These are phyloP conservation scores for Pachycephala philippinensis DNA, from an alignment of 2,113 vertebrate genomes.

Conservation along the genomic window DNA sequence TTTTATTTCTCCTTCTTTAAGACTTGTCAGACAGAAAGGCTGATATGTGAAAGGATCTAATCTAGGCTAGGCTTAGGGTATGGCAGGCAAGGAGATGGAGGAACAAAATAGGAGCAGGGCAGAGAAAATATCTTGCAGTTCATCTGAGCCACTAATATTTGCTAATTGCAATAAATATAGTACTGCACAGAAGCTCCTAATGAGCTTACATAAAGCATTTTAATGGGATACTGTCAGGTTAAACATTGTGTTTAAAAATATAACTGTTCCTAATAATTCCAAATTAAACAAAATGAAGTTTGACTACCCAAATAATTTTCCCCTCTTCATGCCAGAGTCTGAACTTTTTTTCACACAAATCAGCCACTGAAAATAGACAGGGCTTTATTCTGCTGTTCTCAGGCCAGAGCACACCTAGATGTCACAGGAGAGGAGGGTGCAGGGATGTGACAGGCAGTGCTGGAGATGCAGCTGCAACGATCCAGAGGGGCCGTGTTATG, in stretches of 20 bases:
- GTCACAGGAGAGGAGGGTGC: rapidly evolving
- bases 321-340: not conserved
- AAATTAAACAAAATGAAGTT: not conserved
- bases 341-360: not conserved
- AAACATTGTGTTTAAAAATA: not conserved
- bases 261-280: not conserved
- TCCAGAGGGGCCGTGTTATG: rapidly evolving
- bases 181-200: slow-evolving; percentile 32
- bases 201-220: slow-evolving; percentile 21
- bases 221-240: not conserved
- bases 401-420: not conserved
- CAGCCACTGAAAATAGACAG: not conserved
- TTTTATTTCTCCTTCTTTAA: not conserved
- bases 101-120: not conserved
- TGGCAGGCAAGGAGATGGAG: not conserved
- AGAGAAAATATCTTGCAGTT: not conserved
- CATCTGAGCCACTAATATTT: slow-evolving; percentile 3
- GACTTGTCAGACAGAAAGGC: not conserved
- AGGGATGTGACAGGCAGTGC: not conserved
- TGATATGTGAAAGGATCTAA: slow-evolving; percentile 1
- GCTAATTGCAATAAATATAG: slow-evolving; percentile 28
- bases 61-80: not conserved
- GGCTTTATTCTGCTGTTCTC: not conserved
- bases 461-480: not conserved
- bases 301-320: not conserved